Base-by-base conservation (phyloP, 2,113 vertebrate species). In the Ivindomyrus marchei region DNA sequence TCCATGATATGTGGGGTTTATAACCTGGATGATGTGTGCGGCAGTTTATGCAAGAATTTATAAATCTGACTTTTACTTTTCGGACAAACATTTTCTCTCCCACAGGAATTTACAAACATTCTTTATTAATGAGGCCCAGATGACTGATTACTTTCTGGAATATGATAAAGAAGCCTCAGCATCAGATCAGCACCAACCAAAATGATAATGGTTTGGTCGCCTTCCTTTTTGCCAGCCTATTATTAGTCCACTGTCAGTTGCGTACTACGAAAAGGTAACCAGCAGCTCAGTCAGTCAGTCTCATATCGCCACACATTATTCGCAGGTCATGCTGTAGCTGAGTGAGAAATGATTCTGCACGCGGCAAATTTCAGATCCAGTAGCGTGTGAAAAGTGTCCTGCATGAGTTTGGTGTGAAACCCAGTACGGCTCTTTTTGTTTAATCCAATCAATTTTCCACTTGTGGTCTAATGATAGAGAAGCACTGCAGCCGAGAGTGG, bases 371-470 rank as follows among this genome's bases (percentile, higher is more conserved):
- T 50, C 45, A 50, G 84, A 86, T 45, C 84, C 84, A 86, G 45
- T 10, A 13, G 84, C 10, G 4, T 80, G 45, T 27, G 47, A 86
- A 86, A 50, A 80, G 19, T 31, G 47, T 49, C 84, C 45, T 27
- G 84, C 47, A 27, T 47, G 47, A 86, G 45, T 27, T 86, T 17
- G 45, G 10, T 47, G 47, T 86, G 84, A 86, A 27, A 86, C 84
- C n/a, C 17, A 86, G 9, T 27, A 6, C 3, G 47, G 9, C 46
- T 15, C 47, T 5, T 47, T 27, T 31, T 27, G 45, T 86, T 27
- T 86, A 31, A 86, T 86, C 84, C 21, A 27, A 85, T 49, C n/a
- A 27, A 49, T 47, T 86, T 86, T 86, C 84, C 47, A 80, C 74
- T 80, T 42, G 74, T 80, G 36, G 13, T 80, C 74, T 80, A 80